Base-by-base conservation (phyloP, 1,140 invertebrate genomes). In the Euura saliciscinereae region DNA sequence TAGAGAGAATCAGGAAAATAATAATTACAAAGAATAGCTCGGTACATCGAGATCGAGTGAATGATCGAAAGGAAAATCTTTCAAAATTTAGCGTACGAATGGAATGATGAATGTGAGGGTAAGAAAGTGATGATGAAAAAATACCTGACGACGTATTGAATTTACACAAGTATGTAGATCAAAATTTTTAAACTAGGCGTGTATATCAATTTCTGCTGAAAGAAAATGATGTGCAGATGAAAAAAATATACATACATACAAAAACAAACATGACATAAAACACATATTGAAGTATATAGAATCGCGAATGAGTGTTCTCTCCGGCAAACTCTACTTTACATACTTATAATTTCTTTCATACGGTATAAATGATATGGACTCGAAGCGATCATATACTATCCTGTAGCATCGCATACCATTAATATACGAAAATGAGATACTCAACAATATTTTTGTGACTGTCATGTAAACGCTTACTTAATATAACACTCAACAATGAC, bases 391-490 rank as follows among this genome's bases (percentile, higher is more conserved):
- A 73, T 75, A 70, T 67, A n/a, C n/a, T n/a, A n/a, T n/a, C n/a
- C n/a, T 59, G 13, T n/a, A 8, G 51, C 51, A 59, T 6, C 13
- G 28, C 69, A 75, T 68, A 74, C 68, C 69, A 59, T 75, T 28
- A 28, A 28, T 28, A 28, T 28, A 28, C 28, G 28, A 28, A 28
- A 28, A 74, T 74, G 73, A 77, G 75, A 80, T 78, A 77, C 78
- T 79, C 67, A 66, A 76, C 77, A 74, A 82, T 86, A 86, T 86
- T 86, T 86, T 87, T 86, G 78, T 86, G 84, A 85, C 78, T 82
- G 79, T 83, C 83, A 80, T 77, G 76, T 78, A 74, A 77, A 71
- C 68, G 42, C 46, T 71, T 64, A 44, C 65, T 8, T 43, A 70
- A 66, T 4, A 44, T 69, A 28, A 7, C 44, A 28, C 70, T 51